Evolutionary conservation across 2,113 vertebrate genomes (phyloP).

Genomic region (Pelvicachromis taeniatus): DNA sequence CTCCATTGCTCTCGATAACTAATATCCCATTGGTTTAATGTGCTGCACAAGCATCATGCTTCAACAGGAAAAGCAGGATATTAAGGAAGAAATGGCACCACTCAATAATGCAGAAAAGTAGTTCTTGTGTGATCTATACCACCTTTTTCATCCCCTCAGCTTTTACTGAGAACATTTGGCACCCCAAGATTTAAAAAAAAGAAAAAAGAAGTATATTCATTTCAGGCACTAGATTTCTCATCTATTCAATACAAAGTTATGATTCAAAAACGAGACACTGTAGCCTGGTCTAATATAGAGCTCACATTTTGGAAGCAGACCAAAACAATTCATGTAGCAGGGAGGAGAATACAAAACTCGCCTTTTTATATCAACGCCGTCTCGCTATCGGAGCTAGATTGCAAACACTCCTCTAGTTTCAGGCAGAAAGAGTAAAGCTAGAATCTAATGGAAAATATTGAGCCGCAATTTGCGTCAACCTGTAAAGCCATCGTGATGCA

Average conservation of each 20-base stretch:
- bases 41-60: not conserved
- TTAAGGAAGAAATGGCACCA: not conserved
- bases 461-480: conserved; percentile 31
- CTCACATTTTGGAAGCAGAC: not conserved
- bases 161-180: not conserved
- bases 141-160: not conserved
- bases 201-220: not conserved
- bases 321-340: not conserved
- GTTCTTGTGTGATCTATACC: not conserved
- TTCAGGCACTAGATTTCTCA: not conserved
- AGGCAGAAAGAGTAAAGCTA: not conserved
- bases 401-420: not conserved
- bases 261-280: not conserved
- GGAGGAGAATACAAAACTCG: not conserved
- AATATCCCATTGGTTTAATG: not conserved
- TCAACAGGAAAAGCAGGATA: conserved; percentile 3
- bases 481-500: conserved; percentile 35
- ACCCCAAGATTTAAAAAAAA: not conserved
- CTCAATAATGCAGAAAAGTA: not conserved
- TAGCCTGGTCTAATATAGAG: not conserved
- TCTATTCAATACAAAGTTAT: not conserved
- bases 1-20: not conserved
- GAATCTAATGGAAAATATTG: conserved; percentile 36
- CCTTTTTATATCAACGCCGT: not conserved
- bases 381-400: not conserved